Conservation (phyloP, 2,888 invertebrate genomes). For the Pollenia amentaria region DNA sequence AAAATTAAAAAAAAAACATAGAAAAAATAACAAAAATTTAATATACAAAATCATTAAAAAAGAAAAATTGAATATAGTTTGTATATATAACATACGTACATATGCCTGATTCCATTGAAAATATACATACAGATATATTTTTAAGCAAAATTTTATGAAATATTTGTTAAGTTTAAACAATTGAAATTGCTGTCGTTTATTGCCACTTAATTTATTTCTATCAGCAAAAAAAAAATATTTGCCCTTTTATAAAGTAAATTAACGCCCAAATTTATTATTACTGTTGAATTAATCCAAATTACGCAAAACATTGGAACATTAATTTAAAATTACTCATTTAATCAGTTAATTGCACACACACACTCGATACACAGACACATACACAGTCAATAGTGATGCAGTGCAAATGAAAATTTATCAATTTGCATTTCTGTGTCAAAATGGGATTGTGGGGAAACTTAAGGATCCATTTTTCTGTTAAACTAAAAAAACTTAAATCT, state of each 20-base stretch:
- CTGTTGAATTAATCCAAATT: not conserved
- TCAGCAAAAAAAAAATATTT: too few relatives aligned
- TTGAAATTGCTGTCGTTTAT: too few relatives aligned
- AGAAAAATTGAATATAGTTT: not conserved
- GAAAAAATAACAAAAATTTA: not conserved
- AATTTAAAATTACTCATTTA: not conserved
- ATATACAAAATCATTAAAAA: conserved; percentile 20
- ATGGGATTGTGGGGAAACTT: not conserved
- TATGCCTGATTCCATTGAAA: not conserved
- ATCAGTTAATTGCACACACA: not conserved
- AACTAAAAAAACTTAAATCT: too few relatives aligned
- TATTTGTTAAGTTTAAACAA: too few relatives aligned
- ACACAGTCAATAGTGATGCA: too few relatives aligned
- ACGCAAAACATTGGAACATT: not conserved
- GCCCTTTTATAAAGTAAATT: not conserved
- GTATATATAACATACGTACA: not conserved
- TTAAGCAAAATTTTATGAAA: not conserved
- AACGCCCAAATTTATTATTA: not conserved
- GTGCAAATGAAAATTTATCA: not conserved
- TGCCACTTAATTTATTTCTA: too few relatives aligned
- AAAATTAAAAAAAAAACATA: conserved; percentile 75
- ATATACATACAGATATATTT: not conserved
- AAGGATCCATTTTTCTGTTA: not conserved
- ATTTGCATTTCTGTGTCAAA: not conserved
- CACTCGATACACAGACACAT: not conserved